phyloP scores from a whole-genome alignment of 2,888 invertebrate species.

The Mythimna albipuncta region DNA sequence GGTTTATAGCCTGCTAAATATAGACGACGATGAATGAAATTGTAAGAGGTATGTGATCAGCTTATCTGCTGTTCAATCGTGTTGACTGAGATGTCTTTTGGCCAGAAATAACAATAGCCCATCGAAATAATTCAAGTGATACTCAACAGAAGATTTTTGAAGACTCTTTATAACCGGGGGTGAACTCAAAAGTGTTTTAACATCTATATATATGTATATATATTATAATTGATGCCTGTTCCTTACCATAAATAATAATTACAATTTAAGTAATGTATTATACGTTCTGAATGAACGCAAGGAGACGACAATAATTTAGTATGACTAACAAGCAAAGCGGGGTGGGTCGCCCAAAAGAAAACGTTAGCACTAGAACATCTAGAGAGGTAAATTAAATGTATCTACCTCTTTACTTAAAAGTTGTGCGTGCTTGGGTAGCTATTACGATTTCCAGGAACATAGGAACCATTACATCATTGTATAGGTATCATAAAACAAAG shows the following conservation, averaged over 20 bases:
- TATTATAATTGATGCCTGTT: background rate
- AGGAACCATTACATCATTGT: background rate
- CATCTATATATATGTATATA: background rate
- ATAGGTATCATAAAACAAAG: no score
- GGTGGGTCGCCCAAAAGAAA: background rate
- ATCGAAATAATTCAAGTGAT: constrained; percentile 10
- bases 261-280: background rate
- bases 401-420: background rate
- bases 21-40: constrained; percentile 16
- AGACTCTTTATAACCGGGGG: background rate
- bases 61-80: background rate
- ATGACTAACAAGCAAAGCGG: background rate
- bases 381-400: background rate
- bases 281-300: background rate
- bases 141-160: constrained; percentile 34
- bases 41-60: constrained; percentile 5
- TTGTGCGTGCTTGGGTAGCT: background rate
- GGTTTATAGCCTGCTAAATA: constrained; percentile 4
- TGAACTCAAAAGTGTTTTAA: constrained; percentile 12
- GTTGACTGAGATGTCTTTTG: background rate
- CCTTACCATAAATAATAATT: background rate
- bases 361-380: background rate
- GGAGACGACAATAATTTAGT: background rate
- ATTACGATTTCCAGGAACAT: background rate
- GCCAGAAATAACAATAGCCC: background rate